These are phyloP conservation scores for Sylvia atricapilla DNA, from an alignment of 2,113 vertebrate species.

Conservation along the genomic window DNA sequence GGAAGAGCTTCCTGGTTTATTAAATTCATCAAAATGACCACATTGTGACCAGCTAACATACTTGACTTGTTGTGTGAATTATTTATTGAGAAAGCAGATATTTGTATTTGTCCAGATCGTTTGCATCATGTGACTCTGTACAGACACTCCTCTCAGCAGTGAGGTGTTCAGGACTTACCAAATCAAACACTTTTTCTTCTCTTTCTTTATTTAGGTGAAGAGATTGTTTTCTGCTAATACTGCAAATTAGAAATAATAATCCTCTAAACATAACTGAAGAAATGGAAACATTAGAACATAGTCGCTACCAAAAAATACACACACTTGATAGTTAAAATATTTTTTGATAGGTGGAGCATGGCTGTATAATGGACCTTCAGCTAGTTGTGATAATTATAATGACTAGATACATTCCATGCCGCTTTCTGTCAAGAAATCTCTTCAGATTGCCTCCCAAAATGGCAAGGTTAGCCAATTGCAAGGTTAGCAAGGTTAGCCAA, in stretches of 20 bases:
- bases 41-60: neutral
- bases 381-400: constrained; percentile 5
- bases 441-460: neutral
- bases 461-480: neutral
- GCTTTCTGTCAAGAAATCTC: neutral
- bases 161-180: neutral
- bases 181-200: neutral
- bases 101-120: neutral
- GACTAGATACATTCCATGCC: neutral
- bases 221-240: neutral
- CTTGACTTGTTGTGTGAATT: neutral
- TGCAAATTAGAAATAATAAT: neutral
- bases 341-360: neutral
- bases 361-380: neutral
- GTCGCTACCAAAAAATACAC: neutral
- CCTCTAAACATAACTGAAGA: neutral
- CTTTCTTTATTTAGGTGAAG: neutral
- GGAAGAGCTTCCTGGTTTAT: neutral
- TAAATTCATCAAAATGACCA: neutral
- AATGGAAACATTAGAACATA: neutral
- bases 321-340: neutral
- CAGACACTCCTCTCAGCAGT: neutral
- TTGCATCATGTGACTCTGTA: neutral
- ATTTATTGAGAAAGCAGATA: neutral
- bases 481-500: neutral